phyloP scores from a whole-genome alignment of 2,113 vertebrate species.

The Aldabrachelys gigantea region DNA sequence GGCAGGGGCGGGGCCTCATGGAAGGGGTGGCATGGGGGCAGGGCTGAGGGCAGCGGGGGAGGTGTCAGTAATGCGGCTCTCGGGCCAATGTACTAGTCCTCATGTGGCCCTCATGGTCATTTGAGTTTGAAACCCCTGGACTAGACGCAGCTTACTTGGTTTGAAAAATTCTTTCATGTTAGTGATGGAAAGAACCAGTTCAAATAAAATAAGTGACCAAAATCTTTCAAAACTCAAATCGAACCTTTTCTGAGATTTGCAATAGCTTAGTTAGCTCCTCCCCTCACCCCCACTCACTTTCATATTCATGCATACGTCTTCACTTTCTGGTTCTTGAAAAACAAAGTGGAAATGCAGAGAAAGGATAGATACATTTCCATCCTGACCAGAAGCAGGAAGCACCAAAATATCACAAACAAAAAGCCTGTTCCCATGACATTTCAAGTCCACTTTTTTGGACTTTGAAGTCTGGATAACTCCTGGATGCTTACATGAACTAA shows the following conservation, averaged over 20 bases:
- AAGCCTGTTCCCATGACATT: neutral
- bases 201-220: neutral
- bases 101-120: no score
- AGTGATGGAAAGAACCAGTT: neutral
- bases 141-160: neutral
- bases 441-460: neutral
- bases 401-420: neutral
- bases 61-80: no score
- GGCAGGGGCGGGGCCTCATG: no score
- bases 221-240: neutral
- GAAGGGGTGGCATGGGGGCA: no score
- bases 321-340: neutral
- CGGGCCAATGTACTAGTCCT: no score
- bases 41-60: no score
- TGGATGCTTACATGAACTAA: neutral
- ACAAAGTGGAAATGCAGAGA: neutral
- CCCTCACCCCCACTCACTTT: neutral
- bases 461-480: neutral
- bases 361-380: neutral
- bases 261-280: neutral
- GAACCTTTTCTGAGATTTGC: neutral
- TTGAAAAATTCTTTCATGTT: neutral
- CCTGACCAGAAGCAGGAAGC: neutral
- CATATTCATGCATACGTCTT: neutral
- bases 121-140: no score